Evolutionary conservation across 2,797 vertebrate species (phyloP).

Genomic region (Trachops cirrhosus): DNA sequence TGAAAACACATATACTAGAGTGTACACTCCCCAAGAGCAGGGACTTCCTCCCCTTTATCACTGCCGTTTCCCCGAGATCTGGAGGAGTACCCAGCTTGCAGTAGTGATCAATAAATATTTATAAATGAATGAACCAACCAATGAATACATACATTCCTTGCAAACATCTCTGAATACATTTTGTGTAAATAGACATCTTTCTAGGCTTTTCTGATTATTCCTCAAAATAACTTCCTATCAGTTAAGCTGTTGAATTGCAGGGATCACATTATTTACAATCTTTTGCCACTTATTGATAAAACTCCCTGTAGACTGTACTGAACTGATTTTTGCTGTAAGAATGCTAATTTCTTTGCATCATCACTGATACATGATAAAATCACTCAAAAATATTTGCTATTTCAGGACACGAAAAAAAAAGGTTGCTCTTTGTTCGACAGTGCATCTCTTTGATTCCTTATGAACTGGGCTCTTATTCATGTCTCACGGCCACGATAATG

Average conservation of each 20-base stretch:
- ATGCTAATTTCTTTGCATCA: background rate
- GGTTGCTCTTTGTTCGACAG: background rate
- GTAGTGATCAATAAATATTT: background rate
- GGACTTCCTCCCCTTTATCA: background rate
- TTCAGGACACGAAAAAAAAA: background rate
- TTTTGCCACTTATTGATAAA: background rate
- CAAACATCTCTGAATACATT: background rate
- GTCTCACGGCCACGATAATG: background rate
- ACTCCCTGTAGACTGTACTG: background rate
- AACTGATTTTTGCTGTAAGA: background rate
- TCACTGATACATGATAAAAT: background rate
- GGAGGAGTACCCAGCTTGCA: background rate
- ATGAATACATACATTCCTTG: background rate
- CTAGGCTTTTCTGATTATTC: conserved; percentile 8
- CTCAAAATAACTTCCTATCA: background rate
- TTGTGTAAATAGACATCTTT: background rate
- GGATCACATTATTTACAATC: background rate
- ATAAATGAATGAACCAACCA: background rate
- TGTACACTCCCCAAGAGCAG: background rate
- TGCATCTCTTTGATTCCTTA: background rate
- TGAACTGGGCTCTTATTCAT: background rate
- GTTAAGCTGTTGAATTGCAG: background rate
- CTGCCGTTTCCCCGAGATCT: background rate
- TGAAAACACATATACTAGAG: background rate
- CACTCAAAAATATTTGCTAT: conserved; percentile 38